phyloP scores from a whole-genome alignment of 2,113 vertebrate genomes.

The Leuciscus idus region DNA sequence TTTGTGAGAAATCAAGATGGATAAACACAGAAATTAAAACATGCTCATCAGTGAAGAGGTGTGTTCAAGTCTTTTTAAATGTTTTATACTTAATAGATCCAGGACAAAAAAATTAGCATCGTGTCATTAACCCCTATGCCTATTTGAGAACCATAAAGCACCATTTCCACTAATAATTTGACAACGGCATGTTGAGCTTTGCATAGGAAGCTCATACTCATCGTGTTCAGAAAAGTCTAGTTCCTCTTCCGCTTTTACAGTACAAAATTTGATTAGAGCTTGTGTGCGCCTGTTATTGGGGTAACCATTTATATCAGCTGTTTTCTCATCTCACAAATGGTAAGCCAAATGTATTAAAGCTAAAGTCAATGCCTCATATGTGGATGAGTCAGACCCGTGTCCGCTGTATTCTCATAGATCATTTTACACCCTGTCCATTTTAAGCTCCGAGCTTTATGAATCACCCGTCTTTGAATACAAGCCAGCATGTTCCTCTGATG shows the following conservation, averaged over 20 bases:
- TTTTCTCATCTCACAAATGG: slow-evolving; percentile 13
- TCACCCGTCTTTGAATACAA: background rate
- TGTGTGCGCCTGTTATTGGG: background rate
- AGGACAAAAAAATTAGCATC: background rate
- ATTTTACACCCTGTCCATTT: slow-evolving; percentile 31
- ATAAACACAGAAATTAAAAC: too few relatives aligned
- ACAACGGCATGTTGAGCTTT: too few relatives aligned
- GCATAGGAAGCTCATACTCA: too few relatives aligned
- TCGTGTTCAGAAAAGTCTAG: too few relatives aligned
- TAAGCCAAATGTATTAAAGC: slow-evolving; percentile 1
- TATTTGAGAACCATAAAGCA: too few relatives aligned
- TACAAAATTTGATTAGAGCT: background rate
- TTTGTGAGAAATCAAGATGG: too few relatives aligned
- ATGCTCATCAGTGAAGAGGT: too few relatives aligned
- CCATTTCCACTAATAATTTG: too few relatives aligned
- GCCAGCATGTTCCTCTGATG: background rate
- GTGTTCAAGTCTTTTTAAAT: too few relatives aligned
- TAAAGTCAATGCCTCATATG: background rate
- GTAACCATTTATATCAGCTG: background rate
- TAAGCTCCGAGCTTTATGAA: slow-evolving; percentile 24
- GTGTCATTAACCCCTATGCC: background rate
- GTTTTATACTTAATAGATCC: background rate
- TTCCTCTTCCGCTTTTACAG: background rate
- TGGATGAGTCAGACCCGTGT: slow-evolving; percentile 10
- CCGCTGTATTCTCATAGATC: background rate